Evolutionary conservation across 1,140 invertebrate species (phyloP), one percentile per base, ranked within the genome.

Genomic region (Drosophila kohkoa): DNA sequence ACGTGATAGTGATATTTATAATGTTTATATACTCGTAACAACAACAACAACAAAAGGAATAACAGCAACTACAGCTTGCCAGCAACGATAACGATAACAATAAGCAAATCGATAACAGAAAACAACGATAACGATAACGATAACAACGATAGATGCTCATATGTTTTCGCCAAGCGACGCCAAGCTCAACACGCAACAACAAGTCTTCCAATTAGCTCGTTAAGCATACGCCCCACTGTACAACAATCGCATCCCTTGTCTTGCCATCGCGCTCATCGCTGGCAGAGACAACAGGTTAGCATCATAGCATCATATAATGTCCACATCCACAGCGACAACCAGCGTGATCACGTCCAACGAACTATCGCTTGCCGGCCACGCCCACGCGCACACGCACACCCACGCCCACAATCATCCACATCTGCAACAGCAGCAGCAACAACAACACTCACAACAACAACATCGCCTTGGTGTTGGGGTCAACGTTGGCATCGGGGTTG

Each of bases 311-410:
- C 20, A 66, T 64, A 92, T 83, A 86, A 89, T 89, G 86, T 89
- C 86, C 81, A 90, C 86, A 82, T 89, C 86, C 73, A 81, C 90
- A 46, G 87, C 87, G 68, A 83, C 90, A 48, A 92, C 90, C 46
- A 92, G 90, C 79, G 90, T 92, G 41, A 92, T 92, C 28, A 91
- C 90, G 62, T 86, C 90, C 72, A 92, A 91, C 90, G 90, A 92
- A 65, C 79, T 92, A 57, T 82, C 90, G 71, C 72, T 91, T 55
- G 71, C 81, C 69, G 74, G 58, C 51, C 79, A 83, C 74, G 66
- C 68, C 72, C 79, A 80, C 55, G 30, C 76, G 49, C 69, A 75
- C 79, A 55, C 59, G n/a, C 79, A 82, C 70, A 25, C 30, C 1
- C 80, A 82, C 62, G 58, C 57, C 54, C 62, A 63, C 76, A 68